Evolutionary conservation across 2,797 vertebrate species (phyloP).

Genomic region (Odontamblyopus rebecca): DNA sequence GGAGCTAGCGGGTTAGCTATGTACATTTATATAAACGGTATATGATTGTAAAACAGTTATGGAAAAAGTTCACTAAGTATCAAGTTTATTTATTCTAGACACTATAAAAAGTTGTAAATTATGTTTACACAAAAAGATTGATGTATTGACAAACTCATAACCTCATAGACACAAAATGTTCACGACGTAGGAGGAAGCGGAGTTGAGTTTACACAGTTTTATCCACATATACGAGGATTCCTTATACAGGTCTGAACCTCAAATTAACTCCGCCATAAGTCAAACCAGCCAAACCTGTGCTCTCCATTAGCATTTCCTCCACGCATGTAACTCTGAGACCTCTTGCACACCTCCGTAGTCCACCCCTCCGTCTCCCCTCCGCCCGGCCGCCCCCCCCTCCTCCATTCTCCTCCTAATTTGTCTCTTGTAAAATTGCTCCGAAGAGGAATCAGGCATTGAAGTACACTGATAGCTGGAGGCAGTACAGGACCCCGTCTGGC

Average conservation of each 20-base stretch:
- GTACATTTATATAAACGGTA: too few relatives aligned
- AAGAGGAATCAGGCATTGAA: slow-evolving; percentile 61
- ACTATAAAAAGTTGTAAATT: too few relatives aligned
- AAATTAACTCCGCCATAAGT: not conserved
- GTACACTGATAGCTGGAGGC: slow-evolving; percentile 67
- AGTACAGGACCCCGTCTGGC: slow-evolving; percentile 67
- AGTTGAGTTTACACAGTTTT: not conserved
- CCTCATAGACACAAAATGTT: too few relatives aligned
- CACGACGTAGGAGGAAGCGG: not conserved
- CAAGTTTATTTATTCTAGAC: too few relatives aligned
- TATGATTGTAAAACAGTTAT: too few relatives aligned
- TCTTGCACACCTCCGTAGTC: not conserved
- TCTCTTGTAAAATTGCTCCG: slow-evolving; percentile 66
- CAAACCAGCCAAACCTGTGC: not conserved
- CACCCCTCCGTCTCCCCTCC: not conserved
- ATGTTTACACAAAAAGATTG: too few relatives aligned
- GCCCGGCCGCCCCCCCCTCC: slow-evolving; percentile 7
- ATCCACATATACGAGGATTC: too few relatives aligned
- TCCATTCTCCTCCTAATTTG: slow-evolving; percentile 67
- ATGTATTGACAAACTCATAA: too few relatives aligned
- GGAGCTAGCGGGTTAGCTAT: too few relatives aligned
- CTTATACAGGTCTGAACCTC: not conserved
- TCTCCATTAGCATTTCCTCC: not conserved
- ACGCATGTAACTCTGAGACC: not conserved
- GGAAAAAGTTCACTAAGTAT: too few relatives aligned